Conservation (phyloP, 2,888 invertebrate genomes). For the Hemaris fuciformis region DNA sequence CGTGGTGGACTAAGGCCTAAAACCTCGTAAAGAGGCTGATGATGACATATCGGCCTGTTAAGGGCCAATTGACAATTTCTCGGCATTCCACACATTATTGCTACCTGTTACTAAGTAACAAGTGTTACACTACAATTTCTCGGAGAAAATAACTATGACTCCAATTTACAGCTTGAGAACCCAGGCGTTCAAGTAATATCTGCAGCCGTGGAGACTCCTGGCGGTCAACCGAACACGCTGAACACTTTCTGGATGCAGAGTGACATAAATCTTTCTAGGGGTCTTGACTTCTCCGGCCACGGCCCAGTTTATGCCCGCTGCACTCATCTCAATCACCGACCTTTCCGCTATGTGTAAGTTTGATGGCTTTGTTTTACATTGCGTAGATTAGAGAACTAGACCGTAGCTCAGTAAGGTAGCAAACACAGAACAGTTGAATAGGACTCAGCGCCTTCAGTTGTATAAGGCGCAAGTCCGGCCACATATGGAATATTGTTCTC, state of each 20-base stretch:
- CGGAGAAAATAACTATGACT: too few relatives aligned
- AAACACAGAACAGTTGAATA: too few relatives aligned
- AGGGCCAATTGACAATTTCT: too few relatives aligned
- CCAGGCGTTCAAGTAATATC: conserved; percentile 80
- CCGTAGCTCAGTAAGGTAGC: background rate
- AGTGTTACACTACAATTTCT: too few relatives aligned
- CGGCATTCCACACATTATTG: too few relatives aligned
- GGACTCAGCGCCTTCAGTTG: too few relatives aligned
- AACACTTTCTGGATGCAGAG: conserved; percentile 90
- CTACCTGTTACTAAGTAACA: too few relatives aligned
- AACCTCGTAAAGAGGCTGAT: too few relatives aligned
- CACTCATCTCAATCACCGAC: conserved; percentile 89
- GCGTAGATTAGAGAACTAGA: background rate
- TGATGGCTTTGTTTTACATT: background rate
- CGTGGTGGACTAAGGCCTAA: too few relatives aligned
- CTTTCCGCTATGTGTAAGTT: conserved; percentile 84
- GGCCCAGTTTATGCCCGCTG: conserved; percentile 87
- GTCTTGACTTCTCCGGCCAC: conserved; percentile 88
- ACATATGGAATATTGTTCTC: too few relatives aligned
- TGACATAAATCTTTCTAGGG: conserved; percentile 89
- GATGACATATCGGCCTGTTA: too few relatives aligned
- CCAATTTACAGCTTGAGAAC: conserved; percentile 78
- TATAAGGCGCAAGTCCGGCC: too few relatives aligned
- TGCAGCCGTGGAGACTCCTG: conserved; percentile 69
- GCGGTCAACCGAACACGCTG: conserved; percentile 79